Base-by-base conservation (phyloP, 53 echinoderm and acorn worm genomes). In the Crossaster papposus region DNA sequence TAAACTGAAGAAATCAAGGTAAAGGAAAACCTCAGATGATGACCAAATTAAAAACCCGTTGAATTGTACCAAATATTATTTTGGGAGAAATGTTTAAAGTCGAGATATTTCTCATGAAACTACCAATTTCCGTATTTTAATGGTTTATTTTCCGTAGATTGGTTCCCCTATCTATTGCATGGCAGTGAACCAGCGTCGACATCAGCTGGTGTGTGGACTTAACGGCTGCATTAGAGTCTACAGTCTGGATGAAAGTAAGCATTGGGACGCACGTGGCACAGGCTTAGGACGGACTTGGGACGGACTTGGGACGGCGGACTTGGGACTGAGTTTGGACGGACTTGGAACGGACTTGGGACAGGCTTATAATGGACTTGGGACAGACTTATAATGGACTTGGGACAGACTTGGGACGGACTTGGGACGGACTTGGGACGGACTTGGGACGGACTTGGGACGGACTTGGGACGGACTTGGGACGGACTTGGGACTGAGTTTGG, bases 81-180 rank as follows among this genome's bases (percentile, higher is more conserved):
- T 4, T 62, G 10, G 10, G 71, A 30, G 31, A 30, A 26, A 4
- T 38, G 2, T 38, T 38, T 38, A 38, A 38, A 38, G 38, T 38
- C 38, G 7, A 38, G 55, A 55, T 17, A 17, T 55, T 18, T 55
- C 20, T 55, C 11, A 2, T 1, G 74, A 36, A 5, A 35, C 17
- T 9, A 9, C 9, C 22, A 78, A 35, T 77, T 17, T 78, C 50
- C 35, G 1, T 5, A 2, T 51, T n/a, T 3, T 50, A 3, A 15
- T 51, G 26, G 24, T 3, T 50, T n/a, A 4, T 51, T 35, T 78
- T 26, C 26, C 34, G 52, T 82, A 97, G 98, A 88, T 97, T 91
- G 97, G 97, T 15, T 96, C 96, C 5, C 98, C 98, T 18, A 89
- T 97, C 28, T 97, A 97, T 82, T 93, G 89, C 78, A 97, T 97